Evolutionary conservation across 1,140 invertebrate genomes (phyloP), one percentile per base, ranked within the genome.

Genomic region (Leptopilina boulardi): DNA sequence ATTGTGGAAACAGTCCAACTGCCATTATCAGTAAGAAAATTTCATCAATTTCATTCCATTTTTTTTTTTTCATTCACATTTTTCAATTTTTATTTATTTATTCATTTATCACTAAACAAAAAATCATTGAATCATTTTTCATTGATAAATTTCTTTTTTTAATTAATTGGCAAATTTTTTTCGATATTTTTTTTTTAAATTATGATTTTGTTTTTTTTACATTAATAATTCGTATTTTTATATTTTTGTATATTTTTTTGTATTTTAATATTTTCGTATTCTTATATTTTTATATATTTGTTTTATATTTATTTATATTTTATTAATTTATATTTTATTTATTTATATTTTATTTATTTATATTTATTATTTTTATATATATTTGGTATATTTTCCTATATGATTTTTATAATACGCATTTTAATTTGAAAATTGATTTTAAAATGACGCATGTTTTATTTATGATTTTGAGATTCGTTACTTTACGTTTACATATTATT

Each of bases 1-100:
- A 94, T 76, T 92, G 91, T 21, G 85, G 86, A 10, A 84, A 78
- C 54, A 91, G 88, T 42, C 86, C 91, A 1, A 88, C 89, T 21
- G 86, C 89, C 5, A 89, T 90, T 71, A 90, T 90, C 59, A 88
- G 89, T 89, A 81, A 87, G 85, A 76, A 13, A 70, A n/a, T 42
- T 80, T 74, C 59, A 44, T 56, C 18, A 18, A 47, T 54, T 76
- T 56, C 19, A 34, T 13, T 76, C 30, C 26, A 13, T 54, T 44
- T 66, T 42, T 47, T 66, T 56, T n/a, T 41, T 41, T n/a, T 21
- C 11, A 15, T 74, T 23, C 8, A 47, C 3, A 2, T 51, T 18
- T 13, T 11, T 42, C 8, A 42, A 42, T 1, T 41, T 41, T 41
- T 41, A n/a, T n/a, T n/a, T n/a, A n/a, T n/a, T n/a, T n/a, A n/a